Conservation (phyloP, 2,888 invertebrate genomes). For the Germaria angustata region DNA sequence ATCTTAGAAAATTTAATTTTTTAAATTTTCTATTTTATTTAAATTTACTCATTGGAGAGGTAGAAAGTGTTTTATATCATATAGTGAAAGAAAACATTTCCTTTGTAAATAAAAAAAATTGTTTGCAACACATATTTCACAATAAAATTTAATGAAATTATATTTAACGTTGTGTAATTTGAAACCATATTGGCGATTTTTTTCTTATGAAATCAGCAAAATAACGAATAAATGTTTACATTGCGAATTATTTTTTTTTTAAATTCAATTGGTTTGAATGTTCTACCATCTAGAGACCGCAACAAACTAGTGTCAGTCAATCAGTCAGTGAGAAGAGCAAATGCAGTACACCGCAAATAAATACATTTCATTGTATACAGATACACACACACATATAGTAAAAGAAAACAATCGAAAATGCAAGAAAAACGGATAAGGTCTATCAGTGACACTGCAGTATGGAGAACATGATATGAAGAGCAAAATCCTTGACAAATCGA, state of each 20-base stretch:
- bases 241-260: conserved; percentile 3
- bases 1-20: too few relatives aligned
- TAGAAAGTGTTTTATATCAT: too few relatives aligned
- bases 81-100: too few relatives aligned
- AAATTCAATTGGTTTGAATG: conserved; percentile 27
- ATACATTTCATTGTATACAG: not conserved
- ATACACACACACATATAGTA: not conserved
- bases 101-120: too few relatives aligned
- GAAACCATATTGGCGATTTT: conserved; percentile 6
- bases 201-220: conserved; percentile 11
- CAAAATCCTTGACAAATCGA: too few relatives aligned
- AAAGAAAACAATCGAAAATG: not conserved
- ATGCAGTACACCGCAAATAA: conserved; percentile 2
- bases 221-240: not conserved
- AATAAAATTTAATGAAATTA: not conserved
- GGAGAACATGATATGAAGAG: too few relatives aligned
- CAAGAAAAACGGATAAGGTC: not conserved
- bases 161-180: not conserved
- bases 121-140: not conserved
- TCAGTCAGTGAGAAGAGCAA: not conserved
- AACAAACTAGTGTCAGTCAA: conserved; percentile 50
- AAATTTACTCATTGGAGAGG: too few relatives aligned
- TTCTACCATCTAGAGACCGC: conserved; percentile 46
- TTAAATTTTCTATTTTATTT: too few relatives aligned
- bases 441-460: too few relatives aligned